phyloP scores from a whole-genome alignment of 2,113 vertebrate species.

The Zeus faber region DNA sequence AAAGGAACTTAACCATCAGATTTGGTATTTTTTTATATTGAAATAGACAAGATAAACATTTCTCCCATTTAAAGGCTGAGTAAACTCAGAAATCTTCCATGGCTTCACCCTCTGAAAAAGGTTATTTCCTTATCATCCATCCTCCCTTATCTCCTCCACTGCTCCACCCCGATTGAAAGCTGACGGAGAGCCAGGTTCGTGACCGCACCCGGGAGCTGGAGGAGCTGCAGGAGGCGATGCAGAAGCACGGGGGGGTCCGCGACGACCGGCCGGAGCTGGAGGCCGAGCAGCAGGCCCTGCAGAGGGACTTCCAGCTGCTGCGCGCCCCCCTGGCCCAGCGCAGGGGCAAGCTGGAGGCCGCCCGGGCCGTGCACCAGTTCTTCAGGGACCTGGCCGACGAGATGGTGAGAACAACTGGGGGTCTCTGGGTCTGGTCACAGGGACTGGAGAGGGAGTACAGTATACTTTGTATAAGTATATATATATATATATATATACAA shows the following conservation, averaged over 20 bases:
- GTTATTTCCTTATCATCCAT: neutral
- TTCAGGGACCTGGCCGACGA: slow-evolving; percentile 90
- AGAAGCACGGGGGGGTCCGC: slow-evolving; percentile 52
- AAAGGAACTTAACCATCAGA: too few relatives aligned
- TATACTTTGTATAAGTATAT: too few relatives aligned
- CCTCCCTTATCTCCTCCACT: neutral
- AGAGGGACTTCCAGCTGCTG: slow-evolving; percentile 81
- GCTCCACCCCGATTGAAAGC: slow-evolving; percentile 56
- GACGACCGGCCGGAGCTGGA: slow-evolving; percentile 73
- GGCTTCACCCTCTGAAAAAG: too few relatives aligned
- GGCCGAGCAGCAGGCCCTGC: slow-evolving; percentile 75
- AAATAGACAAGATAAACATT: too few relatives aligned
- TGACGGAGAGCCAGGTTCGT: slow-evolving; percentile 89
- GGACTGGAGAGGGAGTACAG: too few relatives aligned
- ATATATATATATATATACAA: too few relatives aligned
- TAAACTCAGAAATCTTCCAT: too few relatives aligned
- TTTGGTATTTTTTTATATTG: too few relatives aligned
- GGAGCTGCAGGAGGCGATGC: slow-evolving; percentile 79
- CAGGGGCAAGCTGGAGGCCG: slow-evolving; percentile 81
- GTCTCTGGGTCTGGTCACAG: neutral
- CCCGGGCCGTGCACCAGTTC: slow-evolving; percentile 85
- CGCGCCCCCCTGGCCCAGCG: slow-evolving; percentile 81
- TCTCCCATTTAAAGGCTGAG: too few relatives aligned
- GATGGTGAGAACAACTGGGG: slow-evolving; percentile 69
- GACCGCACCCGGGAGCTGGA: slow-evolving; percentile 82